Base-by-base conservation (phyloP, 64 coral and sea anemone species). In the Catalaphyllia jardinei region DNA sequence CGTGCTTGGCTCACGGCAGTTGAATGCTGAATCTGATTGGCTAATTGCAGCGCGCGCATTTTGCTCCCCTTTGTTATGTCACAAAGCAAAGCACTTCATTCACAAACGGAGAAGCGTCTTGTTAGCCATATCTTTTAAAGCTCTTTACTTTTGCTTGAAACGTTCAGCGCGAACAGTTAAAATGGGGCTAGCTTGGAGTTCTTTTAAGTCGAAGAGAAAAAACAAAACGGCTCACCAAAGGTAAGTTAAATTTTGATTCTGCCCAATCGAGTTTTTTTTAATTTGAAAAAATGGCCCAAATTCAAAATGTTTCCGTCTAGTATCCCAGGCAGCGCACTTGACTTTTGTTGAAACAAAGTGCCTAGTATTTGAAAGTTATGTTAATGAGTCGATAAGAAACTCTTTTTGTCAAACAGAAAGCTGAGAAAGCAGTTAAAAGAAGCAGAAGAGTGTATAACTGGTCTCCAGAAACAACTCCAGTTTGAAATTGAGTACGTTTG, bases 401-500 rank as follows among this genome's bases (percentile, higher is more conserved):
- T 54, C 8, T 54, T 54, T 54, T 1, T 54, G 13, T 62, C 10
- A 33, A 14, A 39, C 31, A 82, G 79, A 29, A 31, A 28, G 62
- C 62, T 65, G 8, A 83, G 35, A 49, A 57, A 83, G 31, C 31
- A 67, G 19, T 83, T 83, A 33, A 22, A 83, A 24, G 62, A 38
- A 67, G 80, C 61, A 67, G 17, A 12, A 4, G 61, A 63, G 16
- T 83, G 17, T 5, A 46, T 83, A 10, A 19, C 59, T 83, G 61
- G 24, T 46, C 80, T 83, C 33, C 31, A 83, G 30, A 18, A 83
- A 83, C 29, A 83, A 83, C 80, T 67, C 0, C 30, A n/a, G 80
- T 19, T 35, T 67, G 35, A 67, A 35, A 63, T n/a, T 24, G 24
- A 83, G 61, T 83, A 83, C 46, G 80, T 83, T 67, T 12, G 67